These are phyloP conservation scores for Gadopsis bispinosus DNA, from an alignment of 2,797 vertebrate genomes.

Conservation along the genomic window DNA sequence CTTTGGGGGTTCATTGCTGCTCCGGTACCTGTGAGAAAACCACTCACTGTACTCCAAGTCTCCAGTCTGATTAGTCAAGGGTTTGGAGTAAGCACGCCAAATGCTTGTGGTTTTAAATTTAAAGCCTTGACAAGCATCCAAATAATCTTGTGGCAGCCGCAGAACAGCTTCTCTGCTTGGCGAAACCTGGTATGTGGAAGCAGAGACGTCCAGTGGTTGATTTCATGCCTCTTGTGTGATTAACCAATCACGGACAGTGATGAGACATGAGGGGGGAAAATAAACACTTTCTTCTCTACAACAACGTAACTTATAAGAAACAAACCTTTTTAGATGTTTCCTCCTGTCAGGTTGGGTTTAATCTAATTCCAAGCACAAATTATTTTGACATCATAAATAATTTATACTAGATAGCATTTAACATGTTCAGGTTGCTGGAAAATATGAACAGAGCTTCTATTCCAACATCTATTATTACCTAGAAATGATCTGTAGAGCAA, in stretches of 20 bases:
- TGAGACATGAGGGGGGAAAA: slow-evolving; percentile 75
- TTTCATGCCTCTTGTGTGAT: slow-evolving; percentile 69
- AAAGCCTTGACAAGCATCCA: slow-evolving; percentile 76
- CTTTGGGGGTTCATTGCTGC: slow-evolving; percentile 35
- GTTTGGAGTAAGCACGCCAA: slow-evolving; percentile 60
- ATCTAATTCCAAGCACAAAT: slow-evolving; percentile 47
- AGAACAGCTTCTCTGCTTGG: slow-evolving; percentile 66
- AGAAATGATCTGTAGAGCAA: slow-evolving; percentile 14
- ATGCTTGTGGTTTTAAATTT: slow-evolving; percentile 80
- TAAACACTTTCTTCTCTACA: slow-evolving; percentile 66
- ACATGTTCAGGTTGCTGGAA: slow-evolving; percentile 21
- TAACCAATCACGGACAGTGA: slow-evolving; percentile 69
- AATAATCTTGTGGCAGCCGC: slow-evolving; percentile 71
- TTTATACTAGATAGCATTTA: slow-evolving; percentile 52
- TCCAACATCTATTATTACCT: slow-evolving; percentile 20
- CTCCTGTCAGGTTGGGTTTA: slow-evolving; percentile 51
- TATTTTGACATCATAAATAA: slow-evolving; percentile 52
- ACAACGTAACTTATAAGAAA: slow-evolving; percentile 34
- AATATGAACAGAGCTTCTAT: slow-evolving; percentile 21
- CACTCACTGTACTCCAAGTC: slow-evolving; percentile 54
- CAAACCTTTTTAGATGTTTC: slow-evolving; percentile 53
- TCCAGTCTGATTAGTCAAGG: slow-evolving; percentile 75
- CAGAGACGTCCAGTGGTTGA: slow-evolving; percentile 55
- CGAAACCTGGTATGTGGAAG: slow-evolving; percentile 68
- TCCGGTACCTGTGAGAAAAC: slow-evolving; percentile 73